Conservation (phyloP, 2,888 invertebrate species). For the Geophilus truncorum region DNA sequence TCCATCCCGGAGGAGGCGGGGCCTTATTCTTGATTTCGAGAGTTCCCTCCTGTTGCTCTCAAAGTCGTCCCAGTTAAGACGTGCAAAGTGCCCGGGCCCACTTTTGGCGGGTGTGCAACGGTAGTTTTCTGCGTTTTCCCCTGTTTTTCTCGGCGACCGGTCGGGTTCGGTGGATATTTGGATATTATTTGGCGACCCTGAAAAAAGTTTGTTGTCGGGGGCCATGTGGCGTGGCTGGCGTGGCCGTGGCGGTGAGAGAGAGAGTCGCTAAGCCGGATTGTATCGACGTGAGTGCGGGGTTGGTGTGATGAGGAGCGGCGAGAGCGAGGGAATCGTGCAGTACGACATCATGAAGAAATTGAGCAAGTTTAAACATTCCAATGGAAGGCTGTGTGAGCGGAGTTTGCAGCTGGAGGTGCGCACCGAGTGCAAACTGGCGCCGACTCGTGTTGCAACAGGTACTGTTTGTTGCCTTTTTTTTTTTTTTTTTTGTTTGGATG, state of each 20-base stretch:
- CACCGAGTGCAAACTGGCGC: background rate
- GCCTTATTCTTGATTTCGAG: conserved; percentile 30
- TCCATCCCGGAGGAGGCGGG: conserved; percentile 30
- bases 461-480: background rate
- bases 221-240: background rate
- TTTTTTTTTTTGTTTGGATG: background rate
- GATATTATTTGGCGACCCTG: background rate
- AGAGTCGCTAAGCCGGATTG: background rate
- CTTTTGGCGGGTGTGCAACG: too few species aligned
- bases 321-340: background rate
- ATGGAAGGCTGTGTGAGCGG: background rate
- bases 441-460: conserved; percentile 6
- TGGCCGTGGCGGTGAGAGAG: background rate
- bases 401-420: background rate
- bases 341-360: conserved; percentile 29
- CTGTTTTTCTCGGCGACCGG: background rate
- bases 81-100: background rate
- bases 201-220: background rate
- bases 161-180: background rate
- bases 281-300: background rate
- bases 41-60: conserved; percentile 18
- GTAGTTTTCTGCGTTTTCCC: background rate
- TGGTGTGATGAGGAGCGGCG: background rate
- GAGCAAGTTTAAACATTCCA: conserved; percentile 27
- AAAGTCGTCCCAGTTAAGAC: conserved; percentile 5